Evolutionary conservation across 2,888 invertebrate genomes (phyloP).

Genomic region (Caenorhabditis auriculariae): DNA sequence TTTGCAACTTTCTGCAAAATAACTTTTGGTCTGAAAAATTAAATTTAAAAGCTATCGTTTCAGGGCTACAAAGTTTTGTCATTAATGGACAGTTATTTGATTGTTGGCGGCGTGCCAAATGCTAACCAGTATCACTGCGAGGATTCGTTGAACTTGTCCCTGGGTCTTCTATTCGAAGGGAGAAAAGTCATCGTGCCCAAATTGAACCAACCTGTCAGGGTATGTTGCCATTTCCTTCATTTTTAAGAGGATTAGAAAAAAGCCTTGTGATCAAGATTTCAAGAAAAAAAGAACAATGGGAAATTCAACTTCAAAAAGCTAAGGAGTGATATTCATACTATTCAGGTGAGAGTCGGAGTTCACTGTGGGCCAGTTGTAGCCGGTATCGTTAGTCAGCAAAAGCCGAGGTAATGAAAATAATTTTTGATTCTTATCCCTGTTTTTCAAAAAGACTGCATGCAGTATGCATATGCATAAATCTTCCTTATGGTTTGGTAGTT

Average conservation of each 20-base stretch:
- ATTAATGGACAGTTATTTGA: slow-evolving; percentile 63
- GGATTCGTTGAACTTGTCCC: slow-evolving; percentile 60
- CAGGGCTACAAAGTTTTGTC: slow-evolving; percentile 57
- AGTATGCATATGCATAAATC: no score
- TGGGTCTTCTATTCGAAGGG: slow-evolving; percentile 63
- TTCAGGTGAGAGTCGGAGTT: slow-evolving; percentile 47
- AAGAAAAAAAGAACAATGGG: not conserved
- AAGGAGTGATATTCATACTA: slow-evolving; percentile 4
- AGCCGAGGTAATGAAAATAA: slow-evolving; percentile 32
- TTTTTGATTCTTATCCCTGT: no score
- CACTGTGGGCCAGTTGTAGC: slow-evolving; percentile 55
- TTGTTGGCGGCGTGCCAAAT: slow-evolving; percentile 64
- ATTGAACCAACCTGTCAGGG: slow-evolving; percentile 46
- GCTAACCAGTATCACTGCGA: slow-evolving; percentile 57
- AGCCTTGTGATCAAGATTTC: not conserved
- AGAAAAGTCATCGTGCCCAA: slow-evolving; percentile 50
- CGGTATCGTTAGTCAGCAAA: slow-evolving; percentile 53
- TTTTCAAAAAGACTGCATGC: no score
- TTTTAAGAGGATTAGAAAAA: not conserved
- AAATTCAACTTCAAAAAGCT: not conserved
- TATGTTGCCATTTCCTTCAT: no score
- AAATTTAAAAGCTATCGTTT: not conserved
- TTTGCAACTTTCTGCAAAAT: not conserved
- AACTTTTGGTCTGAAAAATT: not conserved
- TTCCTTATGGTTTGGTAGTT: no score